Conservation (phyloP, 2,888 invertebrate genomes). For the Entomobrya proxima region DNA sequence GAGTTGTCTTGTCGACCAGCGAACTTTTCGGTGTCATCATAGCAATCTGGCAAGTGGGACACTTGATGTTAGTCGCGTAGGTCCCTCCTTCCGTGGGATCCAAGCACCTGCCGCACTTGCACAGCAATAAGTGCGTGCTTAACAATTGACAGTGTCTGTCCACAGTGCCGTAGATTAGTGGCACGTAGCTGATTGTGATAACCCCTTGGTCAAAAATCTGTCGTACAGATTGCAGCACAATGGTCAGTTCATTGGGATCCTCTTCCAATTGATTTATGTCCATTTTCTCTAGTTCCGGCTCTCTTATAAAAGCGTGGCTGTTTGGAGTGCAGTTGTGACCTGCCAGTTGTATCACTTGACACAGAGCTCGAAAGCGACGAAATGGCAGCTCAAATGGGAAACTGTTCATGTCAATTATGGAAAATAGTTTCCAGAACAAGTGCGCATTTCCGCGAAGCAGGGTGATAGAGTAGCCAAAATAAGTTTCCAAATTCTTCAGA, state of each 20-base stretch:
- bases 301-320: conserved; percentile 17
- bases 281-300: conserved; percentile 17
- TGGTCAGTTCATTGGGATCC: conserved; percentile 33
- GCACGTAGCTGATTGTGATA: conserved; percentile 41
- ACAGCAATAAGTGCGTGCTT: conserved; percentile 10
- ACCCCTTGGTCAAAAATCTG: not conserved
- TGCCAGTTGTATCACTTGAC: not conserved
- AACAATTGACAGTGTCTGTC: conserved; percentile 16
- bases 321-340: conserved; percentile 57
- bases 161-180: conserved; percentile 8
- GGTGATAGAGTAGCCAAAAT: conserved; percentile 21
- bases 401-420: conserved; percentile 41
- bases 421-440: conserved; percentile 50
- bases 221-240: conserved; percentile 21
- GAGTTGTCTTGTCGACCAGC: not conserved
- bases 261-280: conserved; percentile 10
- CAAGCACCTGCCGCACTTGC: conserved; percentile 35
- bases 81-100: conserved; percentile 49
- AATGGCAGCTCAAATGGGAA: conserved; percentile 47
- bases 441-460: not conserved
- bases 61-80: not conserved
- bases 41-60: not conserved
- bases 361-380: conserved; percentile 48
- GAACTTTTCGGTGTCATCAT: not conserved
- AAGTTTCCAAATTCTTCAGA: not conserved